Evolutionary conservation across 2,797 vertebrate genomes (phyloP).

Genomic region (Lates japonicus): DNA sequence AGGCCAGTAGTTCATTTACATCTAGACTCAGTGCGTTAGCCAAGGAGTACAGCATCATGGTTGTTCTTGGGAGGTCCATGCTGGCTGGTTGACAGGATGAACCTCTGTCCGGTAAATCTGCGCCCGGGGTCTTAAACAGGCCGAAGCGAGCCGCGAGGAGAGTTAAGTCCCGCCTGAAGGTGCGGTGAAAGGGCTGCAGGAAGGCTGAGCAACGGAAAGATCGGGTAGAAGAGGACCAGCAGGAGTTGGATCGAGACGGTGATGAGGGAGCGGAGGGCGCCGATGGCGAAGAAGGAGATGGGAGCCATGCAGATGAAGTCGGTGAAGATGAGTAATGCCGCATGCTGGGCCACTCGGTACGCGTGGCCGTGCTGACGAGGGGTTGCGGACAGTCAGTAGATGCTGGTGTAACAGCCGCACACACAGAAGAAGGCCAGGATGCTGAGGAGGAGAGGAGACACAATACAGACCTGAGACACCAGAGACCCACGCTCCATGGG

Average conservation of each 20-base stretch:
- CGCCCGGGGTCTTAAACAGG: conserved; percentile 91
- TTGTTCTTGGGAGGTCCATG: conserved; percentile 86
- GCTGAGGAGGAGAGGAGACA: conserved; percentile 92
- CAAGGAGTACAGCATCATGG: conserved; percentile 83
- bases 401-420: conserved; percentile 93
- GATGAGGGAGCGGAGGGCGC: conserved; percentile 94
- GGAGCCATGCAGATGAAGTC: conserved; percentile 98
- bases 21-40: conserved; percentile 78
- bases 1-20: conserved; percentile 69
- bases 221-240: conserved; percentile 96
- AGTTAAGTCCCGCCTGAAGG: conserved; percentile 95
- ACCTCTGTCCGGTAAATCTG: conserved; percentile 94
- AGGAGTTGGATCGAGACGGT: conserved; percentile 95
- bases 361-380: conserved; percentile 89
- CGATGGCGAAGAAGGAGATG: conserved; percentile 97
- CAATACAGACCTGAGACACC: conserved; percentile 90
- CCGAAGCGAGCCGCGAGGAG: conserved; percentile 93
- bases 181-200: conserved; percentile 99
- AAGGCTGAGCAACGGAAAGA: too few species aligned
- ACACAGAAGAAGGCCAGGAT: conserved; percentile 92
- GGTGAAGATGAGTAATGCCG: conserved; percentile 97
- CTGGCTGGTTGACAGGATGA: conserved; percentile 90
- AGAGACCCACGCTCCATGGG: conserved; percentile 95
- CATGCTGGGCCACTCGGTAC: conserved; percentile 95
- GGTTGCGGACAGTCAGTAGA: conserved; percentile 95